Conservation (phyloP, 2,113 vertebrate species). For the Ammodytes dubius region DNA sequence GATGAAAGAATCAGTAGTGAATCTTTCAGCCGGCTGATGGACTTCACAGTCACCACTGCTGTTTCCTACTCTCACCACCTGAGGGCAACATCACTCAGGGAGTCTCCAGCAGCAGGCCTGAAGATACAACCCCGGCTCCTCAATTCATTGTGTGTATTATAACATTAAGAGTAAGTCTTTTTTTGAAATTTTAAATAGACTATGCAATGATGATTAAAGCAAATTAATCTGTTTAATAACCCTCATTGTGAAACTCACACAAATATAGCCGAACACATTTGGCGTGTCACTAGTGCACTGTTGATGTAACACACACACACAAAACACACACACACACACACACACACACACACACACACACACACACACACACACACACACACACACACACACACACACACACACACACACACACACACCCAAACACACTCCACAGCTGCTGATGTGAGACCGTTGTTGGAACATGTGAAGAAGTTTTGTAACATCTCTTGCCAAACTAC, state of each 20-base stretch:
- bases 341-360: slow-evolving; percentile 37
- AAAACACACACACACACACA: slow-evolving; percentile 17
- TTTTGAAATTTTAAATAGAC: slow-evolving; percentile 19
- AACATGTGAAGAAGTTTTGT: slow-evolving; percentile 72
- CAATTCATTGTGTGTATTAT: slow-evolving; percentile 1
- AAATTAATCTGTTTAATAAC: slow-evolving; percentile 23
- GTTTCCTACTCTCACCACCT: slow-evolving; percentile 64
- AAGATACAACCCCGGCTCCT: slow-evolving; percentile 12
- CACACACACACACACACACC: not conserved
- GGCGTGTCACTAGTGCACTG: slow-evolving; percentile 24
- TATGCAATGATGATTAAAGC: slow-evolving; percentile 21
- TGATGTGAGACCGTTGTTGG: slow-evolving; percentile 70
- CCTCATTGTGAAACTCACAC: not conserved
- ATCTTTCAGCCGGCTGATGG: slow-evolving; percentile 62
- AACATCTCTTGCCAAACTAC: slow-evolving; percentile 68
- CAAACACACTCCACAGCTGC: slow-evolving; percentile 51
- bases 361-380: not conserved
- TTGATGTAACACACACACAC: slow-evolving; percentile 41
- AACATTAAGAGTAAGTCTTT: slow-evolving; percentile 2
- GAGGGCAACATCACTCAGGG: slow-evolving; percentile 71
- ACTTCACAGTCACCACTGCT: slow-evolving; percentile 56
- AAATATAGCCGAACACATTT: slow-evolving; percentile 39
- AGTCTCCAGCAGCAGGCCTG: not conserved
- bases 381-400: not conserved
- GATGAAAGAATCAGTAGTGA: slow-evolving; percentile 64